These are phyloP conservation scores for Zaprionus vittiger DNA, from an alignment of 1,140 invertebrate genomes.

Conservation along the genomic window DNA sequence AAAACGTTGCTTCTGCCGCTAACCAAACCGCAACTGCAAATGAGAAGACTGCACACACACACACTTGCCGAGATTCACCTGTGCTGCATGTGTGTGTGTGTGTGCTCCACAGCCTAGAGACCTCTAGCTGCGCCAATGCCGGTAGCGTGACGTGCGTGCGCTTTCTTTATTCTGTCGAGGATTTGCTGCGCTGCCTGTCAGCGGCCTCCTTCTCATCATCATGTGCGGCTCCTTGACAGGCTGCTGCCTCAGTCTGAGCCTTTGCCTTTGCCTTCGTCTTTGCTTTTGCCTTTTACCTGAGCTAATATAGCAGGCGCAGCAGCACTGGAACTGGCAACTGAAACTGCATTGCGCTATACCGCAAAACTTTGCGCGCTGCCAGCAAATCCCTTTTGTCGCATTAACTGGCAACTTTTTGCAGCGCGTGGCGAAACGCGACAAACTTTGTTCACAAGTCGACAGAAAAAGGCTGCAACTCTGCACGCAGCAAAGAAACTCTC, in stretches of 20 bases:
- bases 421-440: constrained; percentile 54
- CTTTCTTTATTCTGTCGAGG: constrained; percentile 73
- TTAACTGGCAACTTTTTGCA: constrained; percentile 80
- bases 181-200: constrained; percentile 42
- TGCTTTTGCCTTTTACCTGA: constrained; percentile 21
- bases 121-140: constrained; percentile 72
- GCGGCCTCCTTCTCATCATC: constrained; percentile 46
- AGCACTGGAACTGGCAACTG: neutral
- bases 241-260: constrained; percentile 12
- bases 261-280: constrained; percentile 26
- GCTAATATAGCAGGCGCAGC: constrained; percentile 57
- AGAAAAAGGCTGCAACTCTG: constrained; percentile 25
- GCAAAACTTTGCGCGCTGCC: constrained; percentile 67
- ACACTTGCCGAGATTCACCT: constrained; percentile 32
- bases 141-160: constrained; percentile 75
- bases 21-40: constrained; percentile 71
- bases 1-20: constrained; percentile 63
- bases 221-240: constrained; percentile 65
- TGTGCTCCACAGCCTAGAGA: constrained; percentile 50
- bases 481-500: constrained; percentile 1
- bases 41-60: constrained; percentile 37
- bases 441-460: constrained; percentile 78
- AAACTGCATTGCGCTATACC: constrained; percentile 71
- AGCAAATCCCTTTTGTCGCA: constrained; percentile 79
- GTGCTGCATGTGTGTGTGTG: neutral